Conservation (phyloP, 1,140 invertebrate genomes). For the Aphaenogaster floridana region DNA sequence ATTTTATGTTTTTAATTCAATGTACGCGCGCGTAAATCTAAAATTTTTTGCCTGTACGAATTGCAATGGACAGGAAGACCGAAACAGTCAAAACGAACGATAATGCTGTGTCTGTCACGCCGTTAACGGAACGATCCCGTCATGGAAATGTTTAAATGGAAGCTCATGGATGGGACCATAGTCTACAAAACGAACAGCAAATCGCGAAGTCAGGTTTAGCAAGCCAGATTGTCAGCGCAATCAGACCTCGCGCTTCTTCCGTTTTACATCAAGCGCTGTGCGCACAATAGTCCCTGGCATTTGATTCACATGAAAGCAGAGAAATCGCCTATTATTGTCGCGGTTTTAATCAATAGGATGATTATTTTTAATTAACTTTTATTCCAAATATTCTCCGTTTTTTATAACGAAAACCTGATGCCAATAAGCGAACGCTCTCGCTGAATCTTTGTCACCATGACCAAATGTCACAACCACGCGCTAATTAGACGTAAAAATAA, state of each 20-base stretch:
- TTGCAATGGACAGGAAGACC: constrained; percentile 15
- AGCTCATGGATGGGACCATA: neutral
- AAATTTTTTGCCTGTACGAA: neutral
- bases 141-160: constrained; percentile 36
- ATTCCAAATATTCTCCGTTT: neutral
- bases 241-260: constrained; percentile 1
- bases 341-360: neutral
- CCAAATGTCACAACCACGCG: neutral
- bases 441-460: neutral
- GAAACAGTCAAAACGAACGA: constrained; percentile 1
- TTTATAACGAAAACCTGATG: neutral
- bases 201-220: constrained; percentile 11
- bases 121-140: neutral
- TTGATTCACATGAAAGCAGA: constrained; percentile 20
- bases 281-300: constrained; percentile 31
- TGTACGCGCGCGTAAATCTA: neutral
- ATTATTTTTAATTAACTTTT: constrained; percentile 37
- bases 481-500: constrained; percentile 15
- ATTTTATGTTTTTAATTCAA: constrained; percentile 18
- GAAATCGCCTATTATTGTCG: constrained; percentile 30
- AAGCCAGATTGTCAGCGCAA: neutral
- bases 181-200: constrained; percentile 9
- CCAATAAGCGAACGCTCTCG: neutral
- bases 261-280: constrained; percentile 3
- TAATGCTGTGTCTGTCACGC: neutral